Base-by-base conservation (phyloP, 2,888 invertebrate genomes). In the Agriotes lineatus region DNA sequence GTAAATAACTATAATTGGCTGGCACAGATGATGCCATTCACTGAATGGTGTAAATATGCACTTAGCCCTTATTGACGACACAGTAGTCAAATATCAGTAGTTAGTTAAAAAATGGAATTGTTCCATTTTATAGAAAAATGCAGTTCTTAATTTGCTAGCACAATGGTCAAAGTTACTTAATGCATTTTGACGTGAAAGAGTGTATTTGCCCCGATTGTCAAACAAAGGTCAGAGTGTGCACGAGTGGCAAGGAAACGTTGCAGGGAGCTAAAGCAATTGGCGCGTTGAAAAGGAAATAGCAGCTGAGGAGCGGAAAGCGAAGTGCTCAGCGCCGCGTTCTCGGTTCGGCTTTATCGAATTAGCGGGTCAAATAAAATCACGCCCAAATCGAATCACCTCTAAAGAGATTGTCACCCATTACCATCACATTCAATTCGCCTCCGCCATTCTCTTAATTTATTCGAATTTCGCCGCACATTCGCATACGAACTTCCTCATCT, bases 351-450 rank as follows among this genome's bases (percentile, higher is more conserved):
- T 80, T 81, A 83, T 82, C 82, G 79, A 82, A 82, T 83, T 83
- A 82, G 80, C 78, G 81, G 81, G 81, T 82, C 82, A 82, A 83
- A 83, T 82, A 82, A 82, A 83, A 83, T 82, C 83, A 80, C 79
- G 78, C 76, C 74, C 79, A 81, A 82, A 82, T 83, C 80, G 82
- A 80, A 82, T 83, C 80, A 79, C 79, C 76, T 80, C 78, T 82
- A 81, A 82, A 82, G 81, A 81, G 81, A 82, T 83, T 83, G 80
- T 82, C 81, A 75, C 81, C 82, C 82, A 82, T 82, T 83, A 82
- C 81, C 78, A 81, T 82, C 82, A 81, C 83, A 80, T 82, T 79
- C 82, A 81, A 81, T 81, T 81, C 67, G 67, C 76, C 74, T 76
- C 67, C 66, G 60, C 70, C 67, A 68, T 66, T 62, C 66, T 56